Evolutionary conservation across 2,797 vertebrate species (phyloP).

Genomic region (Typhlichthys eigenmanni): DNA sequence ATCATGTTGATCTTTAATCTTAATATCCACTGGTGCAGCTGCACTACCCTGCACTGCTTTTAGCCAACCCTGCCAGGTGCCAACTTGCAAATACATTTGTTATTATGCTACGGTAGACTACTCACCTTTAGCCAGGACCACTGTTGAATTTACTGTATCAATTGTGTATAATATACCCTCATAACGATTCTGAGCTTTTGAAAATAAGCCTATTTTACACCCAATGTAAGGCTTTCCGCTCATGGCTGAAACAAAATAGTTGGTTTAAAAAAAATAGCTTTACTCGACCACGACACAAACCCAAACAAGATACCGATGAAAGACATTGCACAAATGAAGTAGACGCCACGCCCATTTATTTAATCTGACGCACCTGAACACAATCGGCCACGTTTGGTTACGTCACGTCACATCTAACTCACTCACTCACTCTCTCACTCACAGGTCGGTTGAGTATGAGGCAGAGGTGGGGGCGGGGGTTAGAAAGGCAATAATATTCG

Average conservation of each 20-base stretch:
- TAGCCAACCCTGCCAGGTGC: too few relatives aligned
- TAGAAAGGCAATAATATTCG: too few relatives aligned
- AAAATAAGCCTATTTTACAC: constrained; percentile 89
- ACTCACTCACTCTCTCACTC: too few relatives aligned
- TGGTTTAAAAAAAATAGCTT: neutral
- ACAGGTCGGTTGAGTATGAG: too few relatives aligned
- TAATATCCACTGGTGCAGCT: too few relatives aligned
- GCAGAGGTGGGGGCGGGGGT: too few relatives aligned
- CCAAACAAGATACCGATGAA: constrained; percentile 2
- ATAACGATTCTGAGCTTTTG: constrained; percentile 94
- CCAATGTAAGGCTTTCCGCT: constrained; percentile 87
- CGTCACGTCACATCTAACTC: too few relatives aligned
- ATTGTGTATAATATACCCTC: constrained; percentile 94
- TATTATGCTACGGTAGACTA: neutral
- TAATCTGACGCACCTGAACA: constrained; percentile 39
- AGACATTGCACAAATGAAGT: constrained; percentile 36
- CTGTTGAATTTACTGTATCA: constrained; percentile 90
- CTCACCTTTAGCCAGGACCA: constrained; percentile 88
- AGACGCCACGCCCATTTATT: constrained; percentile 48
- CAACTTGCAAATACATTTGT: neutral
- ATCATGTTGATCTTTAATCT: too few relatives aligned
- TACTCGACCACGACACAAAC: neutral
- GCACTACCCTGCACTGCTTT: too few relatives aligned
- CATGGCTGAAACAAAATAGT: constrained; percentile 65
- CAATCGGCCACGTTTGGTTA: neutral